A percentile compares a stretch with the other conserved stretches of the same genome.
These are phyloP conservation scores for Orussus abietinus DNA, from an alignment of 1,140 invertebrate genomes.

Conservation along the genomic window DNA sequence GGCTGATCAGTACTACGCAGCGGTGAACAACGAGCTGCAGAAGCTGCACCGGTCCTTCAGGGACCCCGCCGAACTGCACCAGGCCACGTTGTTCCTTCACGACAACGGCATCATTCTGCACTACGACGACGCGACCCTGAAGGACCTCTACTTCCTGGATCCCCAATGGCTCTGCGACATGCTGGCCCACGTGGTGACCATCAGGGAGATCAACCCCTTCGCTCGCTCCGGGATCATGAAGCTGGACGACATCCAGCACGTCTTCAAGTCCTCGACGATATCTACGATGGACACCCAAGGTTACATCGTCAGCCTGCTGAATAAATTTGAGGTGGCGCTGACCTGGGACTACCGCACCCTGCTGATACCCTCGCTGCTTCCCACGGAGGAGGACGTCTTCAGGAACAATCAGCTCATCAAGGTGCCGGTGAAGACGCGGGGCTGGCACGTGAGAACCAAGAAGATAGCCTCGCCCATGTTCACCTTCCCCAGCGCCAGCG, in stretches of 20 bases:
- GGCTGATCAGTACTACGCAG: slow-evolving; percentile 77
- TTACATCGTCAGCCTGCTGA: slow-evolving; percentile 87
- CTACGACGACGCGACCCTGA: slow-evolving; percentile 94
- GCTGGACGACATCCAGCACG: slow-evolving; percentile 85
- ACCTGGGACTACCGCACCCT: slow-evolving; percentile 93
- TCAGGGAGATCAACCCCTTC: slow-evolving; percentile 94
- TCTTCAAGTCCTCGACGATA: slow-evolving; percentile 74
- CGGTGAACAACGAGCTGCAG: slow-evolving; percentile 68
- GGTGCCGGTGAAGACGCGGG: slow-evolving; percentile 69
- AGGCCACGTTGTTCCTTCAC: slow-evolving; percentile 94
- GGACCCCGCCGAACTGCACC: slow-evolving; percentile 86
- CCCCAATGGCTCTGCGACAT: slow-evolving; percentile 99
- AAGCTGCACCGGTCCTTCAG: slow-evolving; percentile 70
- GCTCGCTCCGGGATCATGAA: slow-evolving; percentile 91
- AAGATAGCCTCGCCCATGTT: slow-evolving; percentile 58
- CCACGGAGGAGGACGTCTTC: slow-evolving; percentile 69
- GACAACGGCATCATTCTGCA: slow-evolving; percentile 97
- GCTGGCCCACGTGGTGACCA: slow-evolving; percentile 92
- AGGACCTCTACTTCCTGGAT: slow-evolving; percentile 92
- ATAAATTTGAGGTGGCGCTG: slow-evolving; percentile 96
- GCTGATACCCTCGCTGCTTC: slow-evolving; percentile 88
- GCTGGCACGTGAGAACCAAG: slow-evolving; percentile 63
- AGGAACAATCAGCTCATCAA: slow-evolving; percentile 52
- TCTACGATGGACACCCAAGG: slow-evolving; percentile 63
- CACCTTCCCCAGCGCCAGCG: slow-evolving; percentile 27